phyloP scores from a whole-genome alignment of 1,140 invertebrate genomes.

The Cyclina sinensis region DNA sequence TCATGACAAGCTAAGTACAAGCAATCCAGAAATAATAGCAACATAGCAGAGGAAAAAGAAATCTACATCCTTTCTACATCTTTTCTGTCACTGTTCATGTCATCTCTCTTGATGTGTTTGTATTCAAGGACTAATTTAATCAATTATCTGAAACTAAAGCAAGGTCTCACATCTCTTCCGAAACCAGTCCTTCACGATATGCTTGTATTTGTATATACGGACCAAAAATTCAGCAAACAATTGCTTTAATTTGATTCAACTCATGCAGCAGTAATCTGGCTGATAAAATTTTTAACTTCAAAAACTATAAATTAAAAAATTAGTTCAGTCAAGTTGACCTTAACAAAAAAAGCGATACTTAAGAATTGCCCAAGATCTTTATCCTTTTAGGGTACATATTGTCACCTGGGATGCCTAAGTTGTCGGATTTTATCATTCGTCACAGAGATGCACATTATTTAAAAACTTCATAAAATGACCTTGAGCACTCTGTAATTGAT shows the following conservation, averaged over 20 bases:
- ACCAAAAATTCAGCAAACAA: background rate
- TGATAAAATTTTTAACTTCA: background rate
- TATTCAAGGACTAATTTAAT: too few species aligned
- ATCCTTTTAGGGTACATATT: background rate
- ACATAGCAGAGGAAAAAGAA: too few species aligned
- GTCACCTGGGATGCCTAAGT: background rate
- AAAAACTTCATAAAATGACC: background rate
- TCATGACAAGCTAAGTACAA: too few species aligned
- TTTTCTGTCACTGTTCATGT: too few species aligned
- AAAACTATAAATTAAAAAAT: conserved; percentile 19
- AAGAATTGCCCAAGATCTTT: background rate
- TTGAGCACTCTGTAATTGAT: background rate
- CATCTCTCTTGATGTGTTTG: too few species aligned
- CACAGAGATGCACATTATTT: background rate
- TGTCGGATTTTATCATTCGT: background rate
- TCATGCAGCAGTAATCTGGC: background rate
- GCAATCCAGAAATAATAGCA: too few species aligned
- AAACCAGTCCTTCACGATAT: too few species aligned
- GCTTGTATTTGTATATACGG: too few species aligned
- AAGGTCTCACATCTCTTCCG: too few species aligned
- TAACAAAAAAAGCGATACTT: conserved; percentile 1
- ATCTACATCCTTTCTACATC: too few species aligned
- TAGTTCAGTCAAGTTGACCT: conserved; percentile 5
- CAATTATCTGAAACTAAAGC: too few species aligned
- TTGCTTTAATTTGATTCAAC: background rate